A percentile compares a stretch with the other conserved stretches of the same genome.
phyloP scores from a whole-genome alignment of 2,113 vertebrate species.

The Melanostigma gelatinosum region DNA sequence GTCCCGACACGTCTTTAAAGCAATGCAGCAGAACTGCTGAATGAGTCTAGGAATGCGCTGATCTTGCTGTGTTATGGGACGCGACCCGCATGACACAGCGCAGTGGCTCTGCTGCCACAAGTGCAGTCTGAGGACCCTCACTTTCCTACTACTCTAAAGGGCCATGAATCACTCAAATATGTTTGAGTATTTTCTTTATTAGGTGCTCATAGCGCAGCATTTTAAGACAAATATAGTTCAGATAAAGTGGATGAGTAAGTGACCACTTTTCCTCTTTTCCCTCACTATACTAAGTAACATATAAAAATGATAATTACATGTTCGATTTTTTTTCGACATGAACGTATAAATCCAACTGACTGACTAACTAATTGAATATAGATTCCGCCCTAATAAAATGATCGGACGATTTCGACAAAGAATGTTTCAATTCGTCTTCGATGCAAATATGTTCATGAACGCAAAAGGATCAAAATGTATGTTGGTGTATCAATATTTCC shows the following conservation, averaged over 20 bases:
- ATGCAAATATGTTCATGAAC: not conserved
- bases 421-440: not conserved
- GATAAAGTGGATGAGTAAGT: not conserved
- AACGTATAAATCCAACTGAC: not conserved
- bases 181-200: constrained; percentile 22
- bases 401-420: too few relatives aligned
- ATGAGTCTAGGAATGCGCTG: constrained; percentile 17
- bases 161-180: not conserved
- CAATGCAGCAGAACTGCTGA: constrained; percentile 3
- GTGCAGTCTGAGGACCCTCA: constrained; percentile 34
- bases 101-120: constrained; percentile 8
- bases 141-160: constrained; percentile 5
- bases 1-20: constrained; percentile 12
- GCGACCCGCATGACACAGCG: constrained; percentile 15
- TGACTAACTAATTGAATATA: not conserved
- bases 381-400: not conserved
- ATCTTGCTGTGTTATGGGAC: constrained; percentile 17
- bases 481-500: not conserved
- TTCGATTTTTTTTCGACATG: not conserved
- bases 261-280: constrained; percentile 4
- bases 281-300: not conserved
- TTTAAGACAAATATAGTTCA: constrained; percentile 10
- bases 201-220: constrained; percentile 27
- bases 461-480: not conserved
- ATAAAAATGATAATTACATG: not conserved